Evolutionary conservation across 2,888 invertebrate genomes (phyloP), one percentile per base, ranked within the genome.

Genomic region (Lathronympha strigana): DNA sequence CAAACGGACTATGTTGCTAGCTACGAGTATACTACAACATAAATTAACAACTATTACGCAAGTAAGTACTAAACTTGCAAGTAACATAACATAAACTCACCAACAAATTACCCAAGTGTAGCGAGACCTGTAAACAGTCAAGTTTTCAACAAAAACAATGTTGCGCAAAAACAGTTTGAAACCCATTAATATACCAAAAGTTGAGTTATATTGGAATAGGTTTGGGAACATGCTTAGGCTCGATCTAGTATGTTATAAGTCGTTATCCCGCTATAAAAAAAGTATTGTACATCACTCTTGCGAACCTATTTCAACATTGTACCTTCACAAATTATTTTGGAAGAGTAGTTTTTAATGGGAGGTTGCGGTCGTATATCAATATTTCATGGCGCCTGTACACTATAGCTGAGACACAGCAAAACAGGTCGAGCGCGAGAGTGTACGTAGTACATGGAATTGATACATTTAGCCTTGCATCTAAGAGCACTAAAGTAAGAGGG

Each of bases 181-280:
- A 25, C 8, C 28, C 61, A 40, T 28, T 31, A 13, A 25, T 51
- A n/a, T 45, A 36, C 17, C 23, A 62, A 51, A 62, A 54, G n/a
- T 45, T n/a, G n/a, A 62, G 53, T 25, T 43, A 45, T 62, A 45
- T 36, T n/a, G n/a, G n/a, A 53, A 45, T 53, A 36, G 36, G 31
- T 53, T 61, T 5, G 31, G 40, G 31, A 61, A 51, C 19, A 28
- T 19, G 49, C 40, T 28, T 61, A 25, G 19, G 43, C 25, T 19
- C 61, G 25, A 40, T 19, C 11, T 9, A 19, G 33, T 33, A 33
- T 33, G 11, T 33, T 9, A 33, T 33, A 11, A 11, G 2, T 33
- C 3, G 8, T 11, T 33, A 11, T 11, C 2, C 13, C 11, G 1
- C 33, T 9, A 11, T 33, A n/a, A n/a, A n/a, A n/a, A n/a, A n/a